Evolutionary conservation across 2,797 vertebrate genomes (phyloP).

Genomic region (Ceryle rudis): DNA sequence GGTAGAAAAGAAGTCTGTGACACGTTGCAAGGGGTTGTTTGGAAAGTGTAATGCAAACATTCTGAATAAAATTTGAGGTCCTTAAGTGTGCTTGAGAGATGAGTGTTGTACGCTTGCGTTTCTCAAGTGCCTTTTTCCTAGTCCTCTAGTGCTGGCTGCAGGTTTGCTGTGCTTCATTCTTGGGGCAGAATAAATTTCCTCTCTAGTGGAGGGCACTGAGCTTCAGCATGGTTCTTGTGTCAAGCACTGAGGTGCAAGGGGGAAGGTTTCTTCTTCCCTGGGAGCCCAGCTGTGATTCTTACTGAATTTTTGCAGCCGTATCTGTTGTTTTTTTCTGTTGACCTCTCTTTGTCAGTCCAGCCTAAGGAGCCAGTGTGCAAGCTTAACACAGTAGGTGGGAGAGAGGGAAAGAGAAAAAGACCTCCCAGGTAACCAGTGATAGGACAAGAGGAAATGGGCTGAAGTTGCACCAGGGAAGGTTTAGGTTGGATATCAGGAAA

Average conservation of each 20-base stretch:
- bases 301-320: neutral
- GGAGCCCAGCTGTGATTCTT: neutral
- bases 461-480: no score
- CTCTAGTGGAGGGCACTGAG: neutral
- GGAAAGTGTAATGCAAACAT: constrained; percentile 17
- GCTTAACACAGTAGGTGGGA: neutral
- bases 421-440: no score
- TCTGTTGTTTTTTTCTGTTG: neutral
- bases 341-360: neutral
- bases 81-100: neutral
- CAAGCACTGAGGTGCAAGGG: neutral
- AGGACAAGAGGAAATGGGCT: no score
- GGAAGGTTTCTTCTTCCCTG: neutral
- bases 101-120: neutral
- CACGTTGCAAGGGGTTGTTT: neutral
- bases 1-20: neutral
- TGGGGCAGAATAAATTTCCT: neutral
- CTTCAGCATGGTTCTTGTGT: neutral
- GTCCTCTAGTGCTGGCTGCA: neutral
- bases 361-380: neutral
- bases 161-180: neutral
- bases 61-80: neutral
- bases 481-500: no score
- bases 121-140: constrained; percentile 31
- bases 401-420: neutral